Conservation (phyloP, 2,888 invertebrate genomes). For the Hirudinaria manillensis region DNA sequence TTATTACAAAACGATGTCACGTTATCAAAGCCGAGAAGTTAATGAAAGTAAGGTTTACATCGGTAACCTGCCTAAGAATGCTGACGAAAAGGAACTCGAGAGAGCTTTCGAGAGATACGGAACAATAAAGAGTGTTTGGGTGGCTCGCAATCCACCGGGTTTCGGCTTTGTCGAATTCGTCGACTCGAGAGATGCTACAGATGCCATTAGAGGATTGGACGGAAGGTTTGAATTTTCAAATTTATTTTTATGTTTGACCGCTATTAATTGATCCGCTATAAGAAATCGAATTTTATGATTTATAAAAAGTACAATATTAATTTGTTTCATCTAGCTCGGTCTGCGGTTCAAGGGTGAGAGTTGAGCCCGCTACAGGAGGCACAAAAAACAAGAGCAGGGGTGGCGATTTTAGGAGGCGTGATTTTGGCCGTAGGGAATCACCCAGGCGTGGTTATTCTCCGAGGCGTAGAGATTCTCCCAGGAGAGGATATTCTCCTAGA, state of each 20-base stretch:
- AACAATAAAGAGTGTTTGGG: conserved; percentile 48
- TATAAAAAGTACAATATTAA: no score
- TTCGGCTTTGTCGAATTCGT: conserved; percentile 85
- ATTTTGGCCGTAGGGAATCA: not conserved
- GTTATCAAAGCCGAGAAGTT: no score
- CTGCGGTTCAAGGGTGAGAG: conserved; percentile 79
- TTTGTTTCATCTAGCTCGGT: conserved; percentile 27
- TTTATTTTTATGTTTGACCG: not conserved
- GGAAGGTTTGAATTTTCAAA: conserved; percentile 62
- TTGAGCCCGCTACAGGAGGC: conserved; percentile 85
- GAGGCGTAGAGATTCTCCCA: no score
- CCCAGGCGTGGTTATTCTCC: no score
- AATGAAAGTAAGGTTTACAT: conserved; percentile 23
- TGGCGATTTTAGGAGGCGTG: conserved; percentile 42
- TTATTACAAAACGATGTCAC: no score
- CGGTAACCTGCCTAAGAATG: conserved; percentile 30
- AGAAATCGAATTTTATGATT: no score
- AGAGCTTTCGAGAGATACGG: conserved; percentile 38
- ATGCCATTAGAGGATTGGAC: conserved; percentile 74
- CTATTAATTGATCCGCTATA: not conserved
- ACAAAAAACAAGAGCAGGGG: conserved; percentile 36
- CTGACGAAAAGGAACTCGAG: conserved; percentile 29
- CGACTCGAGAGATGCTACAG: conserved; percentile 81
- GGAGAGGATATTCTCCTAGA: no score
- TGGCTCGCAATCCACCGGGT: conserved; percentile 55